Base-by-base conservation (phyloP, 30 jellyfish, hydroid and myxozoan species). In the Pseudorhiza aurosa region DNA sequence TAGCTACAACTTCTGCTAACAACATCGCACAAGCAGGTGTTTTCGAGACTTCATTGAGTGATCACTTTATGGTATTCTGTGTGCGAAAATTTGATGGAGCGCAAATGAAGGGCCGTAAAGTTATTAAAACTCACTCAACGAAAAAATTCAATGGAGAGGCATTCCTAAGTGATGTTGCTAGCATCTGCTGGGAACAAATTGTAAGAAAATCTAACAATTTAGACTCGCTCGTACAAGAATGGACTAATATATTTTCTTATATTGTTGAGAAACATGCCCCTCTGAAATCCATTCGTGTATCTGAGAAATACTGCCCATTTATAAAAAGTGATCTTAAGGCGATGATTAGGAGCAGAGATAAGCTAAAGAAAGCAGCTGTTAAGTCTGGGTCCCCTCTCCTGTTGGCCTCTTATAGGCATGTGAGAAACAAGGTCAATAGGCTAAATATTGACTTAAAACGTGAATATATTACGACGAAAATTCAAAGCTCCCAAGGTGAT, bases 101-200 rank as follows among this genome's bases (percentile, higher is more conserved):
- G 9, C 76, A 37, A n/a, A 32, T 1, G 35, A 73, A 44, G 32
- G 87, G 29, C 73, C 87, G 50, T 46, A 73, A 46, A 73, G 37
- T 25, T 55, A 55, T 75, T 22, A 55, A 55, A 75, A 75, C 88
- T 75, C 68, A 77, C 11, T 21, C 32, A 25, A 68, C 42, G 83
- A 47, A 64, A 40, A 64, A 10, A 2, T 64, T 64, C 37, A 64
- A 64, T 64, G 59, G 22, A 6, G 68, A 31, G 43, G 58, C 58
- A 64, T 24, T 68, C 83, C 83, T 36, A 43, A 5, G 75, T 68
- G 79, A 68, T 68, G 83, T 68, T 43, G 43, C 68, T 68, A 55
- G 68, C 47, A 68, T 68, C 43, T 40, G 83, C 46, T 68, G 65
- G 83, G 83, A 68, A 55, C 83, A 68, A 36, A 37, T 68, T 57